A percentile compares a stretch with the other conserved stretches of the same genome.
phyloP scores from a whole-genome alignment of 2,113 vertebrate species.

The Nestor notabilis region DNA sequence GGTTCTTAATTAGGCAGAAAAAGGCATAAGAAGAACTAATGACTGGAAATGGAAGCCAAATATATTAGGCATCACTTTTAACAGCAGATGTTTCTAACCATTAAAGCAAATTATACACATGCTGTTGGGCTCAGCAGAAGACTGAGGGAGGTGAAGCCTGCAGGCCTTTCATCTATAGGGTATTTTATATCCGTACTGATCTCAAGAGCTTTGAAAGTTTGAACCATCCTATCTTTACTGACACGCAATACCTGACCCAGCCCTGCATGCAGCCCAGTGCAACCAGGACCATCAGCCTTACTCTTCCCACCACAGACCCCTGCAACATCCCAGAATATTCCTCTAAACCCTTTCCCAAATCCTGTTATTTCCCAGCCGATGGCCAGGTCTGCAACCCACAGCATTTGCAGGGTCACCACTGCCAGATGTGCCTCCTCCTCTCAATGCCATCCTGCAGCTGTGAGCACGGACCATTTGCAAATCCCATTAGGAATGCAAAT shows the following conservation, averaged over 20 bases:
- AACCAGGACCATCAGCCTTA: accelerated
- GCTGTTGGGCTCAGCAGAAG: slow-evolving; percentile 51
- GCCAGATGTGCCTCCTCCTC: not conserved
- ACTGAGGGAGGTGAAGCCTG: not conserved
- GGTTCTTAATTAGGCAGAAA: slow-evolving; percentile 66
- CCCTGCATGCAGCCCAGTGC: accelerated
- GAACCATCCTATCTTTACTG: not conserved
- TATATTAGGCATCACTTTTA: slow-evolving; percentile 66
- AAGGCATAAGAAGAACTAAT: slow-evolving; percentile 64
- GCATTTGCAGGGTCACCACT: not conserved
- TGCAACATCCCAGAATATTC: not conserved
- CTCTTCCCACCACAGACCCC: not conserved
- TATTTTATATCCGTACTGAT: not conserved
- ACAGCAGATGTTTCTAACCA: slow-evolving; percentile 68
- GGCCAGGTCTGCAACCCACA: not conserved
- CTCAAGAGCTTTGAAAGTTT: not conserved
- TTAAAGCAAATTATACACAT: slow-evolving; percentile 48
- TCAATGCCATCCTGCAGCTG: not conserved
- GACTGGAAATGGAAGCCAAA: slow-evolving; percentile 62
- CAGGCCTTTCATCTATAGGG: not conserved
- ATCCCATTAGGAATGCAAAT: not conserved
- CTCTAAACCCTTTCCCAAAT: not conserved
- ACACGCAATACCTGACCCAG: not conserved
- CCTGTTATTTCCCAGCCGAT: not conserved
- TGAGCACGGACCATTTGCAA: not conserved